These are phyloP conservation scores for Sceliomorpha sp. DNA, from an alignment of 2,888 invertebrate species.

Conservation along the genomic window DNA sequence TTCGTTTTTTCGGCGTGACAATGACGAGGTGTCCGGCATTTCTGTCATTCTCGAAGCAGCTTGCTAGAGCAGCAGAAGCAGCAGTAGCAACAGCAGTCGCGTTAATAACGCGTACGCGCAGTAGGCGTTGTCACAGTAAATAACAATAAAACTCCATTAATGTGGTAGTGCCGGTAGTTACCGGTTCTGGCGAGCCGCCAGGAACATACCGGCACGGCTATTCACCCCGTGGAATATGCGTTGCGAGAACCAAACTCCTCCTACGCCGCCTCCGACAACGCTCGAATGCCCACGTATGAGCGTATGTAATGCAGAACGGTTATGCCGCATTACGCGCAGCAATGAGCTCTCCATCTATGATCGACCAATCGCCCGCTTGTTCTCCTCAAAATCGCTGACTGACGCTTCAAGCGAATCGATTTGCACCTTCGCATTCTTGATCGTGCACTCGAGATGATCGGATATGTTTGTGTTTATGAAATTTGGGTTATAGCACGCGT, in stretches of 20 bases:
- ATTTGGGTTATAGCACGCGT: too few relatives aligned
- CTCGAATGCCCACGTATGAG: conserved; percentile 54
- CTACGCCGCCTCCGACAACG: conserved; percentile 54
- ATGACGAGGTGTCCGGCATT: conserved; percentile 49
- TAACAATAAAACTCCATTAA: conserved; percentile 80
- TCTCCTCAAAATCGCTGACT: conserved; percentile 41
- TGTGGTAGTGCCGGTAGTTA: conserved; percentile 74
- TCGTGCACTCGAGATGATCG: too few relatives aligned
- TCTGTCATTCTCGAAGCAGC: conserved; percentile 53
- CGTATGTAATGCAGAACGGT: conserved; percentile 67
- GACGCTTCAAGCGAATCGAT: conserved; percentile 16
- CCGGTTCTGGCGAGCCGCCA: conserved; percentile 70
- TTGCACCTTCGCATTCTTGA: conserved; percentile 7
- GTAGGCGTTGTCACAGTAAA: conserved; percentile 71
- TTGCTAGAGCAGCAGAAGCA: conserved; percentile 36
- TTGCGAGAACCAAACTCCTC: conserved; percentile 49
- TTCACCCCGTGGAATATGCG: conserved; percentile 70
- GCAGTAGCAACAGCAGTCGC: conserved; percentile 28
- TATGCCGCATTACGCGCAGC: conserved; percentile 66
- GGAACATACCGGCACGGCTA: conserved; percentile 68
- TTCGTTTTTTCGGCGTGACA: conserved; percentile 45
- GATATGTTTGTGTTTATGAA: too few relatives aligned
- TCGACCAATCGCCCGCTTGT: conserved; percentile 56
- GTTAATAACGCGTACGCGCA: conserved; percentile 58
- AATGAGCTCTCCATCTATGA: conserved; percentile 52